Evolutionary conservation across 2,113 vertebrate genomes (phyloP), one percentile per base, ranked within the genome.

Genomic region (Acrocephalus kingi): DNA sequence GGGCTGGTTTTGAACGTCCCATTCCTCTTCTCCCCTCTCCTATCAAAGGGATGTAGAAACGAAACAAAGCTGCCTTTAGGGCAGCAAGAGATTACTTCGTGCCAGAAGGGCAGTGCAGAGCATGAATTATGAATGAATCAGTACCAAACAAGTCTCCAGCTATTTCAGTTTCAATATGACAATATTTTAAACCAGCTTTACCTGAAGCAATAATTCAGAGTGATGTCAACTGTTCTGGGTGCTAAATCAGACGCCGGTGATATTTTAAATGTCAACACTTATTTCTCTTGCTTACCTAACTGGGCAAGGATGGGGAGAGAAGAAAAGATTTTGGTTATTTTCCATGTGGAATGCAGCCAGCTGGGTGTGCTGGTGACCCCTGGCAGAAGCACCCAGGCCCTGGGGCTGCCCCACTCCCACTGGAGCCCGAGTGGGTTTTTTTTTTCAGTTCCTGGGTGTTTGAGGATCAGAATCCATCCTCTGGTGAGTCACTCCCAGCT

Each of bases 251-350:
- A 43, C 10, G 23, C 39, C 3, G 39, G 77, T 22, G 75, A 37
- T 69, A 59, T 73, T 87, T 94, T 73, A 88, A 85, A 95, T 77
- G 82, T 93, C 91, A 93, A 24, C 54, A 46, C 20, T 67, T 79
- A 79, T 64, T 92, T 59, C 59, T 11, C 68, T 83, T 59, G 51
- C 76, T 93, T 90, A 90, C 39, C 59, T 59, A 88, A 48, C 72
- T 43, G 39, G 31, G 41, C 49, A 37, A 48, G 59, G 55, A 71
- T 6, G 16, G 67, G 35, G 72, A 51, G 31, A 67, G 27, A 33
- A 39, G 24, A 58, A 81, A 46, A 35, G 22, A 39, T 68, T 78
- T 5, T 43, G 52, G 58, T 30, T 56, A 10, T 71, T 84, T 77
- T 78, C 52, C 14, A 5, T 3, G 62, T 17, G 76, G 89, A 89